Base-by-base conservation (phyloP, 2,888 invertebrate genomes). In the Anoncus sp. region DNA sequence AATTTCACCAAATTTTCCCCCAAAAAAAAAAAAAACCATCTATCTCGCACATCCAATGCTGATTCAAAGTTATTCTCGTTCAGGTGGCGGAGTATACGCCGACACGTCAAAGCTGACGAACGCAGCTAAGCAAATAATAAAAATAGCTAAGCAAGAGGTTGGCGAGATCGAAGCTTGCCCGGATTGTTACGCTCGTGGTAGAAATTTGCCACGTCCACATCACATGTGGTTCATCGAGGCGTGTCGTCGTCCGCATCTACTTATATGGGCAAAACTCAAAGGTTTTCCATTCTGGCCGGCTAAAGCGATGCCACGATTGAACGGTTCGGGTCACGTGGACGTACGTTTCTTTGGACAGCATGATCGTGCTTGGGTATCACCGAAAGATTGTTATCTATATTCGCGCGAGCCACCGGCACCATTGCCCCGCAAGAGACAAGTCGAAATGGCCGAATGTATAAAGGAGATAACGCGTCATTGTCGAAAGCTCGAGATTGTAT, bases 221-320 rank as follows among this genome's bases (percentile, higher is more conserved):
- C 94, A 95, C 74, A 94, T 95, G 0, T 98, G 98, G 98, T 98
- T 98, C 91, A 95, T 97, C 0, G 97, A 98, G 87, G 97, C 97
- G 2, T 98, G 98, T 92, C 95, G 96, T 22, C 95, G 95, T 72
- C 98, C 98, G 0, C 98, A 99, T 92, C 92, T 97, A 16, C 91
- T 99, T 71, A 95, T 99, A 0, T 99, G 99, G 99, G 99, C 99
- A 0, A 98, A 98, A 90, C 92, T 99, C 12, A 98, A 98, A 92
- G 98, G 98, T 12, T 99, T 98, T 88, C 99, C 99, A 0, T 98
- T 96, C 91, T 99, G 99, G 99, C 99, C 99, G 0, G 98, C 98
- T 0, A 99, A 99, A 92, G 97, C 96, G 0, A 96, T 97, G 96
- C 93, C 94, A 0, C 94, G 94, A 73, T 92, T 93, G 22, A 93